phyloP scores from a whole-genome alignment of 2,113 vertebrate species.

The Pachycephala philippinensis region DNA sequence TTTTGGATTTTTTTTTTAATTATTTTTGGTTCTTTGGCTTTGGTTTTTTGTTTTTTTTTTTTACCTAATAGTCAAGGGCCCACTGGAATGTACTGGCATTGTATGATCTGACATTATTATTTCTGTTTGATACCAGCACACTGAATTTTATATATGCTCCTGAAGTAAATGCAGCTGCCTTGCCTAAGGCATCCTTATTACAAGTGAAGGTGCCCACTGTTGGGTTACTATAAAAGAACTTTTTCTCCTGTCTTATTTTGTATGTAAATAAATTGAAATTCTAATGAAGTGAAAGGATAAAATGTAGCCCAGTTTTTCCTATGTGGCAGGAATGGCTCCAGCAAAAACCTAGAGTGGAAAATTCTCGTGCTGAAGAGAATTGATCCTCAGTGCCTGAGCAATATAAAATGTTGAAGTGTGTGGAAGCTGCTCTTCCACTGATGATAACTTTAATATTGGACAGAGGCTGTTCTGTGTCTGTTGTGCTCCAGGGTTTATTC shows the following conservation, averaged over 20 bases:
- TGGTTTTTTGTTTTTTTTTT: not conserved
- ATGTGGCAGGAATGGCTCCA: not conserved
- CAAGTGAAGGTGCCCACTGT: conserved; percentile 59
- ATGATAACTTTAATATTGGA: not conserved
- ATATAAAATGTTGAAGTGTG: conserved; percentile 14
- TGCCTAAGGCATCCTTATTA: conserved; percentile 30
- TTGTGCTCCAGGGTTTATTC: not conserved
- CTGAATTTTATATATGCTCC: conserved; percentile 58
- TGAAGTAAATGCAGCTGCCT: conserved; percentile 44
- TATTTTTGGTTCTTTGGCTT: not conserved
- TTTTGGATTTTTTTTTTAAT: not conserved
- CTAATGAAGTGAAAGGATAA: conserved; percentile 9
- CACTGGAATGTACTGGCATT: conserved; percentile 19
- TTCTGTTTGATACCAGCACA: conserved; percentile 47
- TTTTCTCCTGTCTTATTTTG: conserved; percentile 49
- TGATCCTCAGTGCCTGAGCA: conserved; percentile 38
- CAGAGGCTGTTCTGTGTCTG: not conserved
- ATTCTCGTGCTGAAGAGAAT: not conserved
- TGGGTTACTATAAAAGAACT: conserved; percentile 26
- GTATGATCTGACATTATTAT: conserved; percentile 35
- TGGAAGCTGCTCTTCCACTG: not conserved
- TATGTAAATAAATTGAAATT: conserved; percentile 42
- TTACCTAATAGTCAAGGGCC: not conserved
- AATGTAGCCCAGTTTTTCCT: not conserved
- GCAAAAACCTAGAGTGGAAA: not conserved